These are phyloP conservation scores for Pollenia amentaria DNA, from an alignment of 2,888 invertebrate species.

Conservation along the genomic window DNA sequence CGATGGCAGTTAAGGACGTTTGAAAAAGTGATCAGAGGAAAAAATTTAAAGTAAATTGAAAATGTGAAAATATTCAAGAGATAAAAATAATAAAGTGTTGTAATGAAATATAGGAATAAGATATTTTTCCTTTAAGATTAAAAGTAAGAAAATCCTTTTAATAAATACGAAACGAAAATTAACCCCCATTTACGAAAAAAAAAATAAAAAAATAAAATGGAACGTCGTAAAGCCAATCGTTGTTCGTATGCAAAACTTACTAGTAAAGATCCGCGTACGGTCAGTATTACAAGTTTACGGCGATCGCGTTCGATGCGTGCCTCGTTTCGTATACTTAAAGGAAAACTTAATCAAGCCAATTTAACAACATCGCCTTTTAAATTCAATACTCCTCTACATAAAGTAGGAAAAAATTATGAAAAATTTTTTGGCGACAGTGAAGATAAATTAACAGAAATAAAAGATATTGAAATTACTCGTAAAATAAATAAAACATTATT, in stretches of 20 bases:
- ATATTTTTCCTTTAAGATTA: conserved; percentile 19
- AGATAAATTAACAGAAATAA: conserved; percentile 65
- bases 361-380: conserved; percentile 81
- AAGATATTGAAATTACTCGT: not conserved
- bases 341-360: conserved; percentile 84
- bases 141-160: conserved; percentile 66
- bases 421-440: conserved; percentile 72
- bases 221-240: conserved; percentile 79
- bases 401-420: conserved; percentile 73
- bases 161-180: conserved; percentile 60
- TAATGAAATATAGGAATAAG: not conserved
- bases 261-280: conserved; percentile 65
- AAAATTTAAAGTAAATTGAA: conserved; percentile 29
- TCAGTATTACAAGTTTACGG: conserved; percentile 82
- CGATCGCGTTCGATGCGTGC: conserved; percentile 90
- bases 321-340: conserved; percentile 88
- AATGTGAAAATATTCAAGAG: conserved; percentile 55
- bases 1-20: conserved; percentile 38
- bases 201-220: conserved; percentile 75
- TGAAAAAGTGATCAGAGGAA: conserved; percentile 23
- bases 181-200: not conserved
- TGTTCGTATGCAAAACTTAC: conserved; percentile 78
- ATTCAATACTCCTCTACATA: conserved; percentile 76
- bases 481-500: conserved; percentile 35
- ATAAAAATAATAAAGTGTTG: conserved; percentile 30